Percentiles rank a stretch among this genome's conserved stretches.
phyloP scores from a whole-genome alignment of 2,113 vertebrate genomes.

The Toxostoma redivivum region DNA sequence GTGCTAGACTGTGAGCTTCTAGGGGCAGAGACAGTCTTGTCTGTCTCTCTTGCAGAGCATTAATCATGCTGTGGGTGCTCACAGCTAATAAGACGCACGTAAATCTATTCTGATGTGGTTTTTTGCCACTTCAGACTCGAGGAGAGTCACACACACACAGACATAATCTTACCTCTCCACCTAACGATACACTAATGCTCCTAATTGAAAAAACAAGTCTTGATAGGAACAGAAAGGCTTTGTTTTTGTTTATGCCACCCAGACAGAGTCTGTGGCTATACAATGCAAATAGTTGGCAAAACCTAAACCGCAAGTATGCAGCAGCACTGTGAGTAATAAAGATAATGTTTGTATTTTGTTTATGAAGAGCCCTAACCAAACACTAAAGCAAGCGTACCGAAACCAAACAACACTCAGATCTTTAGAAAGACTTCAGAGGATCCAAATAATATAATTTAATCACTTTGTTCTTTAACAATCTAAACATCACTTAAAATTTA shows the following conservation, averaged over 20 bases:
- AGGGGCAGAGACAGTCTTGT: not conserved
- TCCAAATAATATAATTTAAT: slow-evolving; percentile 32
- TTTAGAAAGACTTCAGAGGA: slow-evolving; percentile 44
- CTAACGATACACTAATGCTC: slow-evolving; percentile 1
- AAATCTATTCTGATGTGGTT: slow-evolving; percentile 31
- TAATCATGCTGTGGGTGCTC: slow-evolving; percentile 45
- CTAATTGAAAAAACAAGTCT: slow-evolving; percentile 42
- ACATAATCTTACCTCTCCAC: not conserved
- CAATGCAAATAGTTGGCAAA: slow-evolving; percentile 64
- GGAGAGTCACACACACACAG: not conserved
- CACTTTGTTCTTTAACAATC: slow-evolving; percentile 37
- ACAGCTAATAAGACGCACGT: not conserved
- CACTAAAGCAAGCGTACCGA: slow-evolving; percentile 20
- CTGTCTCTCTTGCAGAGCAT: slow-evolving; percentile 1
- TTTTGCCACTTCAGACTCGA: slow-evolving; percentile 12
- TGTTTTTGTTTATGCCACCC: slow-evolving; percentile 61
- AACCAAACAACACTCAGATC: slow-evolving; percentile 43
- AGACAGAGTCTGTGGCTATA: slow-evolving; percentile 61
- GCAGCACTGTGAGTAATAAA: slow-evolving; percentile 57
- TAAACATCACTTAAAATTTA: slow-evolving; percentile 35
- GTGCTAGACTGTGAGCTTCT: not conserved
- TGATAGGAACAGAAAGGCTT: slow-evolving; percentile 58
- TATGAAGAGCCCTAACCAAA: slow-evolving; percentile 58
- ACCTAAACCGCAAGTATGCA: slow-evolving; percentile 61
- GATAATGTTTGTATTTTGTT: slow-evolving; percentile 63